phyloP scores from a whole-genome alignment of 1,140 invertebrate genomes.

The Hycleus cichorii region DNA sequence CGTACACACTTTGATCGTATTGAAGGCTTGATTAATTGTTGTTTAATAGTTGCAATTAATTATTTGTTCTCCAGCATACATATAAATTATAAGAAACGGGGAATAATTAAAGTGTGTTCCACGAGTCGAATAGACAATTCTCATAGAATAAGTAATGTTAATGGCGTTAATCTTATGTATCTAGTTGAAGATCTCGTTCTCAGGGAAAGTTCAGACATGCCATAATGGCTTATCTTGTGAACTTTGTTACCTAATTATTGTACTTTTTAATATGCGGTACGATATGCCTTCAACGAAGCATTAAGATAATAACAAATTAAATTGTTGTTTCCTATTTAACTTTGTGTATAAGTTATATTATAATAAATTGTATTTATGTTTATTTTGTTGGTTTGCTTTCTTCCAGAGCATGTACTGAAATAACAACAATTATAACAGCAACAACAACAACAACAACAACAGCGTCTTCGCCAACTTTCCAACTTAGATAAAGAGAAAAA shows the following conservation, averaged over 20 bases:
- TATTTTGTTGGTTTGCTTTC: too few relatives aligned
- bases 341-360: too few relatives aligned
- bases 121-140: slow-evolving; percentile 10
- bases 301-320: slow-evolving; percentile 6
- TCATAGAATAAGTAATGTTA: slow-evolving; percentile 21
- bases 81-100: too few relatives aligned
- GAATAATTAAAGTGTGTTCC: not conserved
- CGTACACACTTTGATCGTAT: too few relatives aligned
- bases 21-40: too few relatives aligned
- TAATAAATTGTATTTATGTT: too few relatives aligned
- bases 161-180: slow-evolving; percentile 16
- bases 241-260: slow-evolving; percentile 15
- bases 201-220: slow-evolving; percentile 14
- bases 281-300: slow-evolving; percentile 2
- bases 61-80: too few relatives aligned
- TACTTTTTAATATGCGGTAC: slow-evolving; percentile 14
- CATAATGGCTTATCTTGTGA: slow-evolving; percentile 11
- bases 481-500: not conserved
- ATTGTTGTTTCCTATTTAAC: too few relatives aligned
- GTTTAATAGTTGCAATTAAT: too few relatives aligned
- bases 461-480: too few relatives aligned
- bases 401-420: not conserved
- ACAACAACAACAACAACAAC: too few relatives aligned
- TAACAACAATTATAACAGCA: not conserved
- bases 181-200: slow-evolving; percentile 14